phyloP scores from a whole-genome alignment of 2,888 invertebrate genomes.

The Rambutsinella grinnellia region DNA sequence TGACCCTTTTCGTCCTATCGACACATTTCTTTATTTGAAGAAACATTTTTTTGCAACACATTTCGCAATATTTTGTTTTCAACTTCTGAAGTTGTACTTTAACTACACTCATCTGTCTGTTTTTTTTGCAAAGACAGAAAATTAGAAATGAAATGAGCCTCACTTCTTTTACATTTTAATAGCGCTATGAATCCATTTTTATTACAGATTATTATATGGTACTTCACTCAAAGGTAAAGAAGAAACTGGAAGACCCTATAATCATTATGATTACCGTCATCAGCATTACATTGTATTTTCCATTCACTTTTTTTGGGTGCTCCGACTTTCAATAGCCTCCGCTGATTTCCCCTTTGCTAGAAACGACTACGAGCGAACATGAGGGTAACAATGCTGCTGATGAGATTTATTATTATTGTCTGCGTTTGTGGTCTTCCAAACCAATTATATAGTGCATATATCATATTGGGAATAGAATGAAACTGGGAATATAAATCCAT shows the following conservation, averaged over 20 bases:
- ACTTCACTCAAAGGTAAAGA: conserved; percentile 9
- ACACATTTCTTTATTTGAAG: no score
- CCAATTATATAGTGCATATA: conserved; percentile 7
- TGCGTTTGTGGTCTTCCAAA: conserved; percentile 29
- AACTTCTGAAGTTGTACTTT: no score
- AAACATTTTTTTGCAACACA: no score
- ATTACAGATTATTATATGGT: conserved; percentile 50
- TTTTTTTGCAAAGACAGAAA: conserved; percentile 7
- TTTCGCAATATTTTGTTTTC: no score
- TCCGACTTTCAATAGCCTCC: not conserved
- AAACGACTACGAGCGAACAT: not conserved
- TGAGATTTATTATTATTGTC: conserved; percentile 21
- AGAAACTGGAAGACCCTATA: conserved; percentile 30
- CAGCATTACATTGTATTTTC: conserved; percentile 3
- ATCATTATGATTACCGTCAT: conserved; percentile 30
- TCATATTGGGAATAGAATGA: not conserved
- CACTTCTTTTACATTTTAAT: conserved; percentile 38
- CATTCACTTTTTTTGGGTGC: not conserved
- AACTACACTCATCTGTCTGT: not conserved
- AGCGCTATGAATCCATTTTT: conserved; percentile 42
- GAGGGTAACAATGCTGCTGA: not conserved
- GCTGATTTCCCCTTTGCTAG: not conserved
- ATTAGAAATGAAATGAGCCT: conserved; percentile 28
- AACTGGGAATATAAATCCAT: not conserved
- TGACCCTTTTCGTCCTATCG: no score